Conservation (phyloP, 2,113 vertebrate genomes). For the Pelodiscus sinensis region DNA sequence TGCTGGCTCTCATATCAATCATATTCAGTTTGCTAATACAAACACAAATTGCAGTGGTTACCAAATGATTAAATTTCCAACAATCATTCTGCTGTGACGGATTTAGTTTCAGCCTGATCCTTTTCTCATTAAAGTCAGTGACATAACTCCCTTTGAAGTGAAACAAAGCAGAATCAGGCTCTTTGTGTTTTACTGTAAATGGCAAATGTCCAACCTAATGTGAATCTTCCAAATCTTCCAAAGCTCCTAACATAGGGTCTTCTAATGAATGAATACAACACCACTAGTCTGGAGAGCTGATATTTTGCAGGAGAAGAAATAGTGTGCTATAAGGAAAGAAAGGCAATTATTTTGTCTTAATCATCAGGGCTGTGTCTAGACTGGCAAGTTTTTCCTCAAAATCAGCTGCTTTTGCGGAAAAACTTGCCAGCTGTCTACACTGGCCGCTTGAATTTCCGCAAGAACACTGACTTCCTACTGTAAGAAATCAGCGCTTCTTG, state of each 20-base stretch:
- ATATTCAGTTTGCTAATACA: not conserved
- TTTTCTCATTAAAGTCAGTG: not conserved
- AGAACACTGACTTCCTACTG: too few species aligned
- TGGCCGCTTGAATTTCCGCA: too few species aligned
- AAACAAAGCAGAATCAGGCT: not conserved
- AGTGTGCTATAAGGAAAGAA: constrained; percentile 22
- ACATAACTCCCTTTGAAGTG: not conserved
- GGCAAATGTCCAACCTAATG: not conserved
- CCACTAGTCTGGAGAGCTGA: constrained; percentile 35
- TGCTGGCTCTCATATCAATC: not conserved
- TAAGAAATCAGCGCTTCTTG: too few species aligned
- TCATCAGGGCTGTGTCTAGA: too few species aligned
- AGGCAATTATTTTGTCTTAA: constrained; percentile 40
- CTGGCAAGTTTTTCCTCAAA: too few species aligned
- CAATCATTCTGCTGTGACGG: not conserved
- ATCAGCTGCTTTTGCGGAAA: too few species aligned
- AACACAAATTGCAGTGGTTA: not conserved
- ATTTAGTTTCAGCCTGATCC: not conserved
- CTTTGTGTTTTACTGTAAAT: not conserved
- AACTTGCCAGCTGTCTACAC: too few species aligned
- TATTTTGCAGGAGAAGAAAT: constrained; percentile 33
- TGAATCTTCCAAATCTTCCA: constrained; percentile 5
- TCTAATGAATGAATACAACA: constrained; percentile 44
- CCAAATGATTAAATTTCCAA: not conserved
- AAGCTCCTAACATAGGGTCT: not conserved